Percentiles rank a stretch among this genome's conserved stretches.
Evolutionary conservation across 2,113 vertebrate species (phyloP).

Genomic region (Festucalex cinctus): DNA sequence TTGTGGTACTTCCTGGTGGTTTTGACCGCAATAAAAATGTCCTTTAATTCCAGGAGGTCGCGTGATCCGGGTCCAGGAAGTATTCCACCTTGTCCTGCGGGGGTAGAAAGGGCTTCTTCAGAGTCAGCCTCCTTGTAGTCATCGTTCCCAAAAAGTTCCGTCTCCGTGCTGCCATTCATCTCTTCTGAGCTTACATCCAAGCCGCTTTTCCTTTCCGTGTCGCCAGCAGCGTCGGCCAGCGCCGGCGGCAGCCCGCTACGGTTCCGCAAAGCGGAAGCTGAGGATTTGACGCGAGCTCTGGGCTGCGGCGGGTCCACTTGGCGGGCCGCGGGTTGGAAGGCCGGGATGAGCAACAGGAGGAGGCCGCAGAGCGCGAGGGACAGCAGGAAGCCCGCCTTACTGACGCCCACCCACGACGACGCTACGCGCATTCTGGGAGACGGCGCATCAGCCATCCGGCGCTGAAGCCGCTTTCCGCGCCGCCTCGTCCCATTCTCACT

Average conservation of each 20-base stretch:
- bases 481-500: slow-evolving; percentile 58
- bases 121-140: neutral
- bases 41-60: slow-evolving; percentile 75
- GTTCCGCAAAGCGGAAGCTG: neutral
- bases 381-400: slow-evolving; percentile 82
- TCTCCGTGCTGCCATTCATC: neutral
- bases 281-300: slow-evolving; percentile 35
- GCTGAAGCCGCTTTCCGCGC: slow-evolving; percentile 49
- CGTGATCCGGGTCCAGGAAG: slow-evolving; percentile 18
- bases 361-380: slow-evolving; percentile 77
- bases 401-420: slow-evolving; percentile 73
- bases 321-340: slow-evolving; percentile 58
- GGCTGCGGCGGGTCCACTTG: slow-evolving; percentile 52
- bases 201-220: neutral
- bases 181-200: slow-evolving; percentile 5
- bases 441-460: slow-evolving; percentile 71
- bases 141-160: neutral
- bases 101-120: neutral
- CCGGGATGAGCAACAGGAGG: slow-evolving; percentile 77
- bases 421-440: slow-evolving; percentile 76
- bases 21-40: slow-evolving; percentile 94
- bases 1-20: slow-evolving; percentile 90
- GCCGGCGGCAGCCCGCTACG: neutral
- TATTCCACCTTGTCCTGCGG: neutral
- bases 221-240: neutral